Conservation (phyloP, 2,113 vertebrate species). For the Synodontis membranacea region DNA sequence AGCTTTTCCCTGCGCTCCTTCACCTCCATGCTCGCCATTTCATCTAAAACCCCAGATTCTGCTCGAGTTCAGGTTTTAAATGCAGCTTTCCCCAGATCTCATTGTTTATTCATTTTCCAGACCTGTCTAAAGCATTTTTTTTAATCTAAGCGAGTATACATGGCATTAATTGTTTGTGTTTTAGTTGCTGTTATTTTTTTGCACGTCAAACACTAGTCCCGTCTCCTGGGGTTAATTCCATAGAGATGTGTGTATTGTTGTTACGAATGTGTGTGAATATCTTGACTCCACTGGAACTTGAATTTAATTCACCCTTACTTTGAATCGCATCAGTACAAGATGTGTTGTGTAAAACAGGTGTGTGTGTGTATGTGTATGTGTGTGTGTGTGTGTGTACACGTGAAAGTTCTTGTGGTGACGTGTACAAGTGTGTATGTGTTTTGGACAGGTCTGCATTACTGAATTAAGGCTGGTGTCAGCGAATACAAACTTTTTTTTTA, state of each 20-base stretch:
- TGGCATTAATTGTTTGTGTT: not conserved
- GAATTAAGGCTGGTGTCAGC: conserved; percentile 40
- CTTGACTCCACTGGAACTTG: not conserved
- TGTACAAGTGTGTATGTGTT: conserved; percentile 19
- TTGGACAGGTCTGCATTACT: conserved; percentile 51
- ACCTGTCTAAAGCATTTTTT: conserved; percentile 41
- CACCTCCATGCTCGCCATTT: not conserved
- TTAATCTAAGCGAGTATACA: not conserved
- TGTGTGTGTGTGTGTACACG: conserved; percentile 4
- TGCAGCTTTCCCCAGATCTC: not conserved
- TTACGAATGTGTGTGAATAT: not conserved
- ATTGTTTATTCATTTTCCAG: conserved; percentile 10
- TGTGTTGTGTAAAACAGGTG: not conserved
- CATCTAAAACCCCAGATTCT: not conserved
- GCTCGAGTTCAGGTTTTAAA: not conserved
- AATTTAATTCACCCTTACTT: not conserved
- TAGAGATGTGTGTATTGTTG: conserved; percentile 8
- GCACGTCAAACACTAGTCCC: conserved; percentile 3
- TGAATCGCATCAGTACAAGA: conserved; percentile 39
- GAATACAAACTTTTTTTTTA: conserved; percentile 44
- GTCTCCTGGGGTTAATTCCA: conserved; percentile 15
- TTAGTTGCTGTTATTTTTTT: conserved; percentile 22
- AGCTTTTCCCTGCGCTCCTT: not conserved
- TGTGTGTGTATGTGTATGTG: conserved; percentile 18
- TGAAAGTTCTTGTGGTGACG: not conserved